Percentiles rank a stretch among this genome's conserved stretches.
These are phyloP conservation scores for Morus bassanus DNA, from an alignment of 2,797 vertebrate species.

Conservation along the genomic window DNA sequence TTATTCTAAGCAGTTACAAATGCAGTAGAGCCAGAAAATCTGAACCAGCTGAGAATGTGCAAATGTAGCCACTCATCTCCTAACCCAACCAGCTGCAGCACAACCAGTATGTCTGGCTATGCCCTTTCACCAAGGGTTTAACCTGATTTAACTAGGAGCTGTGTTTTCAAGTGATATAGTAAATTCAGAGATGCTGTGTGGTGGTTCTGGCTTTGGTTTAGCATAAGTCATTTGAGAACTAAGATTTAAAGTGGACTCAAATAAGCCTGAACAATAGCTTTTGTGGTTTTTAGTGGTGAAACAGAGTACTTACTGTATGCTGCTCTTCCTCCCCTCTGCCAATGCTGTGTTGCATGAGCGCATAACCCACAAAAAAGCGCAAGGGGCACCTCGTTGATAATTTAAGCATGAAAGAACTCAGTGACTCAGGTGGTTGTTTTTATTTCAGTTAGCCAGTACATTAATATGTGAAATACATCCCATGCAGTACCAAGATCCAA, in stretches of 20 bases:
- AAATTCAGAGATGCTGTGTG: background rate
- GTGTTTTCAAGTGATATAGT: background rate
- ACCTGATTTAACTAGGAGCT: background rate
- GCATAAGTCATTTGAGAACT: background rate
- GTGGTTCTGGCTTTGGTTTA: background rate
- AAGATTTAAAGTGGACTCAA: background rate
- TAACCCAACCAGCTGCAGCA: background rate
- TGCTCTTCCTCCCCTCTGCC: background rate
- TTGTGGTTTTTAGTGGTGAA: background rate
- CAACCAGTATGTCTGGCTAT: background rate
- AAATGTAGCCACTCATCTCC: background rate
- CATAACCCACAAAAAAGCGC: background rate
- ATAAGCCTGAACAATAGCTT: background rate
- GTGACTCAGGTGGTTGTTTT: background rate
- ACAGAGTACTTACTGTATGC: background rate
- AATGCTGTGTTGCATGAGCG: accelerated
- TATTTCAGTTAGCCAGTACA: background rate
- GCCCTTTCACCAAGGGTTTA: background rate
- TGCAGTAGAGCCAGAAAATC: background rate
- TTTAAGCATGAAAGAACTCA: background rate
- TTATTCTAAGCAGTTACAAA: background rate
- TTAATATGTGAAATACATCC: background rate
- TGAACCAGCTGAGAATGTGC: background rate
- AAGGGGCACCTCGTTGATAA: background rate
- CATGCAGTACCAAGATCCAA: background rate